Base-by-base conservation (phyloP, 2,888 invertebrate genomes). In the Ashinkailepas kermadecensis region DNA sequence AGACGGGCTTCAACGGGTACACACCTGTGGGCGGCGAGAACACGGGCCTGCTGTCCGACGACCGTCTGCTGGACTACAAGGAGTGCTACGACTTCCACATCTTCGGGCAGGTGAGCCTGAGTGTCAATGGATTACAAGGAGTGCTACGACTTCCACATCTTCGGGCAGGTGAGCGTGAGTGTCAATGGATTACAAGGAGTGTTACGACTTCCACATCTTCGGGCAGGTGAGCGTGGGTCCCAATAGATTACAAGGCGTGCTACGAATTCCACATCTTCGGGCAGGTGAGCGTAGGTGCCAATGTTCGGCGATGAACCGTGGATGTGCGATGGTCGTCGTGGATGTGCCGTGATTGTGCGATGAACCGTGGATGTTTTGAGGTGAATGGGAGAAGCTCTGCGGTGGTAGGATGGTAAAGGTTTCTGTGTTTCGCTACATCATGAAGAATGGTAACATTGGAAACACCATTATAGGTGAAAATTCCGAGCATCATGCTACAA, bases 21-120 rank as follows among this genome's bases (percentile, higher is more conserved):
- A 74, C 74, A 0, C 56, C 74, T 0, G 21, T 74, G 15, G 74
- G 74, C 15, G 74, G 74, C 9, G 74, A 74, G 56, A 56, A 74
- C 54, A 74, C 74, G 8, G 74, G 56, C 0, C 56, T 56, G 74
- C 54, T 12, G 18, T 13, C 23, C 54, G 74, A 18, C 13, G 74
- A 11, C 1, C 10, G 21, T 11, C 54, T 74, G 54, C 56, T 74
- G 21, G 74, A 74, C 11, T 18, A 15, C 54, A 74, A 74, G 74
- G 74, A 74, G 56, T 74, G 74, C 56, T 74, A 74, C 54, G 74
- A 74, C 39, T 56, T 74, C 21, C 74, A 74, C 8, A 56, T 74
- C 21, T 7, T 74, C 56, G 74, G 74, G 2, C 21, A 74, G 74
- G 74, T 74, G 21, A 74, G 74, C 15, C 23, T 18, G 39, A 39